These are phyloP conservation scores for Sclerodermus sp. DNA, from an alignment of 2,888 invertebrate genomes.

Conservation along the genomic window DNA sequence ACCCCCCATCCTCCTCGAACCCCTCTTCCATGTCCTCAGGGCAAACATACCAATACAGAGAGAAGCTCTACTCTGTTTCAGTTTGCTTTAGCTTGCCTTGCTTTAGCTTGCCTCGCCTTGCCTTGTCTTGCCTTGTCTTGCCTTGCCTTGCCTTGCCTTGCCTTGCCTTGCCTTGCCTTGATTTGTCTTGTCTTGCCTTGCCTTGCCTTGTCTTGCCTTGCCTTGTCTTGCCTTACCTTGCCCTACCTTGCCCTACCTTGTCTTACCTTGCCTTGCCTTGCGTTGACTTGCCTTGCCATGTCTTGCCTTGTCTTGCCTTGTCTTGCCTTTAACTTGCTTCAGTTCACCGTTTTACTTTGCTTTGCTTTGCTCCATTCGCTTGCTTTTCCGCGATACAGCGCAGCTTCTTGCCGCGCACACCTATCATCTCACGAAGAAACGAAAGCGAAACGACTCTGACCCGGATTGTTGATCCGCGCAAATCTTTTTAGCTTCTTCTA, in stretches of 20 bases:
- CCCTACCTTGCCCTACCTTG: too few species aligned
- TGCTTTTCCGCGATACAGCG: not conserved
- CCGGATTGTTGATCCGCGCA: conserved; percentile 5
- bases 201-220: not conserved
- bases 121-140: conserved; percentile 3
- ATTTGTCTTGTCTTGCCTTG: not conserved
- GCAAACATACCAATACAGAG: too few species aligned
- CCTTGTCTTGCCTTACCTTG: too few species aligned
- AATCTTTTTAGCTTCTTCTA: too few species aligned
- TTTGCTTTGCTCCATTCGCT: too few species aligned
- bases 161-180: conserved; percentile 3
- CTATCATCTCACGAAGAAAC: not conserved
- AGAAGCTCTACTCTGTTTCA: too few species aligned
- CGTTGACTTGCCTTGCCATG: too few species aligned
- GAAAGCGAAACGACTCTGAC: conserved; percentile 17
- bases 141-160: conserved; percentile 3
- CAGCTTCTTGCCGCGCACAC: not conserved
- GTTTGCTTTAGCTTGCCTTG: too few species aligned
- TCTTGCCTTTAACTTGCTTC: too few species aligned
- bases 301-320: too few species aligned
- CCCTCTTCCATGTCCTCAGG: conserved; percentile 44
- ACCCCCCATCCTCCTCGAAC: conserved; percentile 58
- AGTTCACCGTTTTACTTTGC: too few species aligned
- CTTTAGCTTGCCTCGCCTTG: not conserved
- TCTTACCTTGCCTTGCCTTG: too few species aligned